Evolutionary conservation across 1,140 invertebrate species (phyloP), one percentile per base, ranked within the genome.

Genomic region (Acromyrmex heyeri): DNA sequence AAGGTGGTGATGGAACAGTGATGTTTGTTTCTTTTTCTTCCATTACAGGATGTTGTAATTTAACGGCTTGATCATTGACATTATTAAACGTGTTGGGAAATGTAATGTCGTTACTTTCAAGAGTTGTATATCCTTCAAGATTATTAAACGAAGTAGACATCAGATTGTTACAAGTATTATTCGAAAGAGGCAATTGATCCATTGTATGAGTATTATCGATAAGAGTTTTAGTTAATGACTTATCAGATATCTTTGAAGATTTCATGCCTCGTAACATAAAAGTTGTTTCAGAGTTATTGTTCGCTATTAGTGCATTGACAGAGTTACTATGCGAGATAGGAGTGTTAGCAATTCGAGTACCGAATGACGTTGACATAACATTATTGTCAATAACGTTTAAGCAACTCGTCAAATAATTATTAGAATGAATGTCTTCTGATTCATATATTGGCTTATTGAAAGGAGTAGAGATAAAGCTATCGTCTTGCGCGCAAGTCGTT

Each of bases 131-230:
- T 77, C 55, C 90, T 7, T 94, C 94, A 1, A 91, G 76, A 77
- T 93, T 93, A 72, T 95, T 95, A 83, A 93, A 95, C 1, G 93
- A 94, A 27, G 93, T 94, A 6, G 94, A 94, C 93, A 95, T 93
- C 4, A 94, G 87, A 88, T 94, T 93, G 69, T 89, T 95, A 27
- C 91, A 90, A 18, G 90, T 92, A 87, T 89, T 93, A 24, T 94
- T 93, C 75, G 93, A 82, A 18, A 90, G 59, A 53, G 83, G 21
- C 14, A n/a, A 38, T 14, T 91, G 83, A 38, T 79, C 82, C 34
- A 48, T 59, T 30, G 44, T 2, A 30, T 44, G 12, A 48, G 86
- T 48, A 14, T 90, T 78, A 12, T 88, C 83, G 18, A 27, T 8
- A 30, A 73, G 55, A 27, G 55, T 73, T 82, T 73, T 86, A 30